A percentile compares a stretch with the other conserved stretches of the same genome.
phyloP scores from a whole-genome alignment of 2,113 vertebrate species.

The Rhea pennata region DNA sequence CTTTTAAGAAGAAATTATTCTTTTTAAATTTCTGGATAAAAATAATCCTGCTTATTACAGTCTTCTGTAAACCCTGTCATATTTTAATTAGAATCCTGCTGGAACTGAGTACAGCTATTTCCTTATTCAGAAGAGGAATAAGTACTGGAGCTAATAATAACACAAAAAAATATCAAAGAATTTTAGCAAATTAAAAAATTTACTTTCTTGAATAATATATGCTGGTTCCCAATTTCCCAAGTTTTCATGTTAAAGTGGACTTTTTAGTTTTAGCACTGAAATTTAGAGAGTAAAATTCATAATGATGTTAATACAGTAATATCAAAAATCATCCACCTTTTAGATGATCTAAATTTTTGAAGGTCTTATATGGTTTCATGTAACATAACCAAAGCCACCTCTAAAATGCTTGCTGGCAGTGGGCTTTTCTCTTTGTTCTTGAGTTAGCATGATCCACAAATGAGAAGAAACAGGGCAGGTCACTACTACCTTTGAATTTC shows the following conservation, averaged over 20 bases:
- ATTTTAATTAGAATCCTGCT: constrained; percentile 49
- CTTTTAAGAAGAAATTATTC: not conserved
- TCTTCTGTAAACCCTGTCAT: constrained; percentile 20
- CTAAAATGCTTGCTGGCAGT: not conserved
- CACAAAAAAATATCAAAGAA: not conserved
- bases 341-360: not conserved
- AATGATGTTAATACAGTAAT: not conserved
- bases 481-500: not conserved
- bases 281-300: not conserved
- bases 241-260: not conserved
- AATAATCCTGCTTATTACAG: constrained; percentile 28
- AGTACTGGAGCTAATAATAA: not conserved
- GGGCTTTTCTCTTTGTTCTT: not conserved
- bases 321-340: not conserved
- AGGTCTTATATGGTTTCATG: not conserved
- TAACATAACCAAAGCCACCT: not conserved
- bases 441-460: not conserved
- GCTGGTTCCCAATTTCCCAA: not conserved
- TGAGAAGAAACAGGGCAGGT: not conserved
- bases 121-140: not conserved
- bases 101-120: constrained; percentile 14
- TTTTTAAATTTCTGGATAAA: constrained; percentile 9
- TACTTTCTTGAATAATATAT: not conserved
- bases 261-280: not conserved
- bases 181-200: not conserved